These are phyloP conservation scores for Branchinecta sandiegonensis DNA, from an alignment of 2,888 invertebrate species.

Conservation along the genomic window DNA sequence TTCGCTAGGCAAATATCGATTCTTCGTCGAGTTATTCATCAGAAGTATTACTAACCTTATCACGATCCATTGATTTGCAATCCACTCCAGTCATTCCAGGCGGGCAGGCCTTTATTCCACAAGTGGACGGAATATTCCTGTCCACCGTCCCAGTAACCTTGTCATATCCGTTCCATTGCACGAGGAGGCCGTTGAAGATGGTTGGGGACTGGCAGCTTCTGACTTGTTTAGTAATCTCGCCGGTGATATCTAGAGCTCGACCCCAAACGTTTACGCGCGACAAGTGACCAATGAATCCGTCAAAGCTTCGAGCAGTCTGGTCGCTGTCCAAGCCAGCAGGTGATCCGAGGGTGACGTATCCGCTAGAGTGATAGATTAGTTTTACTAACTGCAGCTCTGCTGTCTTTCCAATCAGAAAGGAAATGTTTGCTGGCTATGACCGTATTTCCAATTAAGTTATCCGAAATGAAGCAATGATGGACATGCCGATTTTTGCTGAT, in stretches of 20 bases:
- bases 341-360: constrained; percentile 82
- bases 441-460: too few relatives aligned
- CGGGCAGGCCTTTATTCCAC: constrained; percentile 75
- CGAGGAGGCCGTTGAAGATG: constrained; percentile 62
- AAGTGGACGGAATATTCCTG: constrained; percentile 75
- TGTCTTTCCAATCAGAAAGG: constrained; percentile 4
- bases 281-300: constrained; percentile 87
- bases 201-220: constrained; percentile 82
- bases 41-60: constrained; percentile 43
- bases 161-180: constrained; percentile 90
- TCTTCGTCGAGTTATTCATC: too few relatives aligned
- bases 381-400: background rate
- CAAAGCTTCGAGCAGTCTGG: constrained; percentile 64
- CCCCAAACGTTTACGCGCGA: constrained; percentile 92
- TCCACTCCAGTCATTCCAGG: constrained; percentile 70
- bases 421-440: background rate
- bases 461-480: too few relatives aligned
- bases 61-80: constrained; percentile 67
- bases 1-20: too few relatives aligned
- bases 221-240: constrained; percentile 84
- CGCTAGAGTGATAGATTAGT: constrained; percentile 42
- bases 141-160: constrained; percentile 75
- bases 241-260: constrained; percentile 73
- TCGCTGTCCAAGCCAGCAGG: constrained; percentile 56
- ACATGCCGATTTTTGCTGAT: too few relatives aligned